Conservation (phyloP, 2,888 invertebrate genomes). For the Acleris sparsana region DNA sequence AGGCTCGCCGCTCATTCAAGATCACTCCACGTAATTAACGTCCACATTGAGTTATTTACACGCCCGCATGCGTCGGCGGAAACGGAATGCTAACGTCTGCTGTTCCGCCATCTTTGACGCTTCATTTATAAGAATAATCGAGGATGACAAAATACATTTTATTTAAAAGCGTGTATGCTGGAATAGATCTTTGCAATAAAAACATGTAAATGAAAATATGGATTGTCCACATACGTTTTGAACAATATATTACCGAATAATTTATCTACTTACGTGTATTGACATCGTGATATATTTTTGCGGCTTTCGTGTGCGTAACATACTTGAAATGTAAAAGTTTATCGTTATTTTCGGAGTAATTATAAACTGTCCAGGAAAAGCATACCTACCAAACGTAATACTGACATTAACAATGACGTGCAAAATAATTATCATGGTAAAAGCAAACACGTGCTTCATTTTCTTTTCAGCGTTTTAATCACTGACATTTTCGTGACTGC, state of each 20-base stretch:
- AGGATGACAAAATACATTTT: too few species aligned
- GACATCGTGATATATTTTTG: too few species aligned
- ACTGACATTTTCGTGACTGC: conserved; percentile 68
- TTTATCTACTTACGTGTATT: too few species aligned
- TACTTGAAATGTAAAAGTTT: background rate
- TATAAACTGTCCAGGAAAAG: conserved; percentile 14
- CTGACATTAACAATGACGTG: conserved; percentile 23
- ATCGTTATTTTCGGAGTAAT: background rate
- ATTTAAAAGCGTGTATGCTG: too few species aligned
- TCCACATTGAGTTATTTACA: conserved; percentile 77
- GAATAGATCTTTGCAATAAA: too few species aligned
- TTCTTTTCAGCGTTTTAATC: conserved; percentile 59
- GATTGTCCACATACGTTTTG: too few species aligned
- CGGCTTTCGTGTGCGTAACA: background rate
- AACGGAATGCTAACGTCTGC: conserved; percentile 55
- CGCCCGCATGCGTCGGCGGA: conserved; percentile 74
- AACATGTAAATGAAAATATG: too few species aligned
- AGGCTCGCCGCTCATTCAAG: conserved; percentile 60
- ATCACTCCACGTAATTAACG: conserved; percentile 78
- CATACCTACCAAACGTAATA: conserved; percentile 18
- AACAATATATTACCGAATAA: background rate
- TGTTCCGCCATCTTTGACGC: conserved; percentile 20
- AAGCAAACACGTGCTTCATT: conserved; percentile 44
- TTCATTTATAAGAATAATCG: conserved; percentile 58
- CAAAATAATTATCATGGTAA: conserved; percentile 35